Evolutionary conservation across 1,140 invertebrate genomes (phyloP).

Genomic region (Caenorhabditis latens): DNA sequence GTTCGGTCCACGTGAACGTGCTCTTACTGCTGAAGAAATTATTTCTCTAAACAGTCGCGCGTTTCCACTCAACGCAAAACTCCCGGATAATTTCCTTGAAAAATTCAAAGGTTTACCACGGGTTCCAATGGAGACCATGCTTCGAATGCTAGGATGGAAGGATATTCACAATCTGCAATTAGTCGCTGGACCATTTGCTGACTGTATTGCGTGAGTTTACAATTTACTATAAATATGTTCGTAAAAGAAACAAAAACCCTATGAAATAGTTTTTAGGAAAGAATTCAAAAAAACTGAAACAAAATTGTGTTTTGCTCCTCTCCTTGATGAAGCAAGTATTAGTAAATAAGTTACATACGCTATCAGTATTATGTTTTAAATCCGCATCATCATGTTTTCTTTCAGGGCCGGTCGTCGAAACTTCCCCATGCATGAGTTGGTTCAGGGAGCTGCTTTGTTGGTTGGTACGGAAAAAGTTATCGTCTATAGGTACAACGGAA

Average conservation of each 20-base stretch:
- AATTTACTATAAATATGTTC: too few species aligned
- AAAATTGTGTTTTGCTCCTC: too few species aligned
- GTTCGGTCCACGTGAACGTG: neutral
- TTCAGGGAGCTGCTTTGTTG: neutral
- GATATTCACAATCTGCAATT: constrained; percentile 21
- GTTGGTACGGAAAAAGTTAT: neutral
- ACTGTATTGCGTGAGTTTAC: neutral
- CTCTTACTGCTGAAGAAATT: neutral
- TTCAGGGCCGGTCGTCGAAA: neutral
- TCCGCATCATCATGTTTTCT: neutral
- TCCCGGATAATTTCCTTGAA: neutral
- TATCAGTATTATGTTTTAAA: too few species aligned
- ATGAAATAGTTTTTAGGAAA: too few species aligned
- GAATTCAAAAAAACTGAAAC: too few species aligned
- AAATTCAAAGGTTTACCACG: neutral
- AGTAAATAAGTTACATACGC: too few species aligned
- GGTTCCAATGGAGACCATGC: constrained; percentile 8
- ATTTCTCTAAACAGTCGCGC: neutral
- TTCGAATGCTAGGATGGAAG: neutral
- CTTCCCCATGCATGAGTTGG: neutral
- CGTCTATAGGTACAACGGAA: neutral
- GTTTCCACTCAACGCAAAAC: neutral
- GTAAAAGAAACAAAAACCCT: too few species aligned
- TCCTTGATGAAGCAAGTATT: too few species aligned
- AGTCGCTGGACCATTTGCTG: neutral